A percentile compares a stretch with the other conserved stretches of the same genome.
Conservation (phyloP, 2,113 vertebrate genomes). For the Oncorhynchus tshawytscha region DNA sequence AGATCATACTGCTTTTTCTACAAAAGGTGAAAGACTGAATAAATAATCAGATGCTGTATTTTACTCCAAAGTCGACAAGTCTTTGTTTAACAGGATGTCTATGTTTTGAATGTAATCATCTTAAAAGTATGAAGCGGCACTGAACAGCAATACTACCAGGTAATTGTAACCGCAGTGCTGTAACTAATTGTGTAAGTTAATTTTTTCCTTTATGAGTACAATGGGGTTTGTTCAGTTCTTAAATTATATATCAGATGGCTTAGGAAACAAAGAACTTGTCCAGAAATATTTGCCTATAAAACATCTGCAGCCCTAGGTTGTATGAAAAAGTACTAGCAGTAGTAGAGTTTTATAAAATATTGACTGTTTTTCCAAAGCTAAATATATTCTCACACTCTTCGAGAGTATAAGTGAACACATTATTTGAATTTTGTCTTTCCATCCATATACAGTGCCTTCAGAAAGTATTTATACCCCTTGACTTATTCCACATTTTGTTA, state of each 20-base stretch:
- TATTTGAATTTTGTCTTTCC: conserved; percentile 55
- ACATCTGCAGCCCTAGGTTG: conserved; percentile 48
- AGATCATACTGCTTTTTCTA: conserved; percentile 5
- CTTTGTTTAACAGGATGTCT: background rate
- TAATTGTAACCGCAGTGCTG: background rate
- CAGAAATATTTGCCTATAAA: conserved; percentile 47
- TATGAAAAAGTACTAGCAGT: conserved; percentile 36
- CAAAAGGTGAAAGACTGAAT: background rate
- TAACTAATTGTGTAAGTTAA: conserved; percentile 10
- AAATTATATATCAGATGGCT: conserved; percentile 16
- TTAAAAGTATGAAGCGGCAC: background rate
- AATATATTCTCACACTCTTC: conserved; percentile 45
- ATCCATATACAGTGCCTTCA: conserved; percentile 39
- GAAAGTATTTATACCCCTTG: too few relatives aligned
- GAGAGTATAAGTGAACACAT: conserved; percentile 62
- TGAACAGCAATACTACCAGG: conserved; percentile 2
- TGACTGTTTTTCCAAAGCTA: too few relatives aligned
- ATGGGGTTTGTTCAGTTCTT: conserved; percentile 25
- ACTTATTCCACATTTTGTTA: too few relatives aligned
- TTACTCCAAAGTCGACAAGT: background rate
- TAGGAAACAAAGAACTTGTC: conserved; percentile 25
- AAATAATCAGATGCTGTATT: background rate
- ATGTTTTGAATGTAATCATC: conserved; percentile 4
- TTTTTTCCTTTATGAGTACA: conserved; percentile 27
- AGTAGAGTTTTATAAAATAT: conserved; percentile 52